phyloP scores from a whole-genome alignment of 2,797 vertebrate species.

The Megaceryle alcyon region DNA sequence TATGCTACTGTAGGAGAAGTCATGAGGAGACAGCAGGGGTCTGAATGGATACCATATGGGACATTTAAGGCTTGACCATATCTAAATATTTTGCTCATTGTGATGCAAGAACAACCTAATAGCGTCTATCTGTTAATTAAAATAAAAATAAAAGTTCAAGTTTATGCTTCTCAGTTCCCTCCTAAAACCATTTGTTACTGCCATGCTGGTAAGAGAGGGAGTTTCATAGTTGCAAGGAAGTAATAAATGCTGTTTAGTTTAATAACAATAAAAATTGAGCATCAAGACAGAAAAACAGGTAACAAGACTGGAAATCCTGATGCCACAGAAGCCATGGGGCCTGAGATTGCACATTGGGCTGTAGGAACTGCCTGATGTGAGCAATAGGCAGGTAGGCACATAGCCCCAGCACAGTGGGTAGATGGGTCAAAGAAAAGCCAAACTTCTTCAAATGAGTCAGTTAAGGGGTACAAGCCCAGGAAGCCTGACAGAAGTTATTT shows the following conservation, averaged over 20 bases:
- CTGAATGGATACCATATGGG: fast-evolving
- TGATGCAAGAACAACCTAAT: background rate
- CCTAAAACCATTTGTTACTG: background rate
- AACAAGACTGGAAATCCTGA: background rate
- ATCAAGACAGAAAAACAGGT: background rate
- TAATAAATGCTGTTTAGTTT: background rate
- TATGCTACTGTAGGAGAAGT: background rate
- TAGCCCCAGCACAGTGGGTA: background rate
- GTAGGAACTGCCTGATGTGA: background rate
- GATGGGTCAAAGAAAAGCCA: background rate
- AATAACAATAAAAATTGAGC: background rate
- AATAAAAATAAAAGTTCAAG: background rate
- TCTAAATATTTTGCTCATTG: background rate
- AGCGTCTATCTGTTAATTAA: background rate
- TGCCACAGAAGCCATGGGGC: fast-evolving
- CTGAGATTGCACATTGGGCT: fast-evolving
- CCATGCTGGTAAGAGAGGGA: background rate
- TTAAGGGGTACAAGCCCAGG: background rate
- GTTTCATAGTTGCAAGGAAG: background rate
- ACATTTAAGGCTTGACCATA: background rate
- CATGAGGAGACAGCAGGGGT: background rate
- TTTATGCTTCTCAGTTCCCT: background rate
- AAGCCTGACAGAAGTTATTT: background rate
- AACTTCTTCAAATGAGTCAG: no score
- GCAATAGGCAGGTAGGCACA: background rate